A percentile compares a stretch with the other conserved stretches of the same genome.
phyloP scores from a whole-genome alignment of 1,140 invertebrate species.

The Zaprionus ornatus region DNA sequence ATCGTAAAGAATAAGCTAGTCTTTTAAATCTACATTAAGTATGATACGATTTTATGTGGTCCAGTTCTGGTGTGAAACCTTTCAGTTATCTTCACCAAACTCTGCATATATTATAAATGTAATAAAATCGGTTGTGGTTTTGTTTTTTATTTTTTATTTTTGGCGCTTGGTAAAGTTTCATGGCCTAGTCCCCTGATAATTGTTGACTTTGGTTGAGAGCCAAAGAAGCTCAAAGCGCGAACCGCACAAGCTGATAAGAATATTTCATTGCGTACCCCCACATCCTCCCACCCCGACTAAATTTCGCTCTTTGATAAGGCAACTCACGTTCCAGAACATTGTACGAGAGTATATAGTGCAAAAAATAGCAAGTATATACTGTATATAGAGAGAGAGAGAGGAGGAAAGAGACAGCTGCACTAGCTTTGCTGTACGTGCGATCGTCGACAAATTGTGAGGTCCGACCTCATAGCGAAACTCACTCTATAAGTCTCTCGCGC shows the following conservation, averaged over 20 bases:
- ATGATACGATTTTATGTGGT: not conserved
- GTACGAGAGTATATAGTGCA: constrained; percentile 2
- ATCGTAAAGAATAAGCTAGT: too few species aligned
- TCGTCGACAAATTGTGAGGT: constrained; percentile 54
- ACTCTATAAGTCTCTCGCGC: constrained; percentile 32
- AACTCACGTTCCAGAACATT: constrained; percentile 41
- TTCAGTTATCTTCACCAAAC: not conserved
- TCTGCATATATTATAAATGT: not conserved
- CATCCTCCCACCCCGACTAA: constrained; percentile 8
- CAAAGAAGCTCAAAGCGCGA: too few species aligned
- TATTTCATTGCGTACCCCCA: constrained; percentile 7
- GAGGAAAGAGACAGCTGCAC: not conserved
- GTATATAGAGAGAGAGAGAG: not conserved
- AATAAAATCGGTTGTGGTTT: not conserved
- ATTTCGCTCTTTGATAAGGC: constrained; percentile 46
- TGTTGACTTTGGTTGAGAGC: constrained; percentile 17
- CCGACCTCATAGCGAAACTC: constrained; percentile 54
- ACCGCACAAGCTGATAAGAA: constrained; percentile 23
- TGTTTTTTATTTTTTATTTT: not conserved
- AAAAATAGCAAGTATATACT: not conserved
- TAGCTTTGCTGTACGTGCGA: not conserved
- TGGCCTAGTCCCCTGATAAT: constrained; percentile 14
- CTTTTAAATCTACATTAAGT: not conserved
- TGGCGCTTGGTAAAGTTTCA: not conserved
- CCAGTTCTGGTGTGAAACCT: not conserved